phyloP scores from a whole-genome alignment of 1,140 invertebrate species.

The Drosophila pectinifera region DNA sequence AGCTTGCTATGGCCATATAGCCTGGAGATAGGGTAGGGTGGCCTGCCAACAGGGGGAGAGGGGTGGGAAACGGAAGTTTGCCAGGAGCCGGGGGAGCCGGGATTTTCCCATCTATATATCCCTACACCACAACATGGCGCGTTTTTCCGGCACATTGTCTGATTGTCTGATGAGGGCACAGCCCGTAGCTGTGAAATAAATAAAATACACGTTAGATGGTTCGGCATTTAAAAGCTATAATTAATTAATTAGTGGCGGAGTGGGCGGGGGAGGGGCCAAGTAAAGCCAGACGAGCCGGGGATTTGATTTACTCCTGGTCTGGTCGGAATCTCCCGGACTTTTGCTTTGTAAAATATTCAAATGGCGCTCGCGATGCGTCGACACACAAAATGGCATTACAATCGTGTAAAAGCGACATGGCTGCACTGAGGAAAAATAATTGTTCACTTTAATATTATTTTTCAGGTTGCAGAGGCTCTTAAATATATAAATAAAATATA shows the following conservation, averaged over 20 bases:
- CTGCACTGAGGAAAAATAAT: conserved; percentile 1
- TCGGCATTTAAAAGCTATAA: conserved; percentile 80
- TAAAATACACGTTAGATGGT: conserved; percentile 80
- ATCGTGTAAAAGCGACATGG: conserved; percentile 66
- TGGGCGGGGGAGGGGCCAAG: not conserved
- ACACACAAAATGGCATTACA: conserved; percentile 78
- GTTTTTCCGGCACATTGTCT: conserved; percentile 79
- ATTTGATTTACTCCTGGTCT: conserved; percentile 56
- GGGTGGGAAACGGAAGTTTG: conserved; percentile 75
- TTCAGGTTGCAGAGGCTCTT: too few relatives aligned
- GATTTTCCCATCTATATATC: conserved; percentile 6
- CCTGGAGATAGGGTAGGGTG: not conserved
- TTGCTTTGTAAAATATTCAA: conserved; percentile 76
- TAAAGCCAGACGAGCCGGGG: conserved; percentile 56
- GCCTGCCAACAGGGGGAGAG: not conserved
- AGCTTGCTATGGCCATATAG: not conserved
- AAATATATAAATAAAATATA: too few relatives aligned
- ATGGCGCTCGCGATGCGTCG: conserved; percentile 62
- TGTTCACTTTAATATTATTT: too few relatives aligned
- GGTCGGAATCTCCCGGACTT: conserved; percentile 38
- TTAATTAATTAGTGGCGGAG: conserved; percentile 62
- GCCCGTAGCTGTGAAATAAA: conserved; percentile 80
- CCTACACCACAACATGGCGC: conserved; percentile 62
- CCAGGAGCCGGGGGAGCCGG: conserved; percentile 1
- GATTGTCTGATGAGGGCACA: conserved; percentile 76